A percentile compares a stretch with the other conserved stretches of the same genome.
phyloP scores from a whole-genome alignment of 2,113 vertebrate species.

The Myrmophylax atrothorax region DNA sequence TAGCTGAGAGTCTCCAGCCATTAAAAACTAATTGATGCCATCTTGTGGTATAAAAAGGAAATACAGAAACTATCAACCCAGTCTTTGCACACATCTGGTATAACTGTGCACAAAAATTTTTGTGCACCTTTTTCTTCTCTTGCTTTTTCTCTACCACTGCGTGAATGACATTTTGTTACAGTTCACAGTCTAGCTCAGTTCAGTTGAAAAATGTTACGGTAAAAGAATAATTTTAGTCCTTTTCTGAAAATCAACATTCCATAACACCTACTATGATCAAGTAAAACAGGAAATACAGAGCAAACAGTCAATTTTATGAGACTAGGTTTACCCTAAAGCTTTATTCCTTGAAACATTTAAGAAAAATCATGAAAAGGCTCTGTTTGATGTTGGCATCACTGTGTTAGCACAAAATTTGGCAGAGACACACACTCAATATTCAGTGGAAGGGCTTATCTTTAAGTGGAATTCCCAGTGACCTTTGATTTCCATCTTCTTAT shows the following conservation, averaged over 20 bases:
- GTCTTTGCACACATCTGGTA: background rate
- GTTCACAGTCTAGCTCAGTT: background rate
- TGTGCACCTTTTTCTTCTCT: background rate
- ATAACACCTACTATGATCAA: background rate
- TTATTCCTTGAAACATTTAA: background rate
- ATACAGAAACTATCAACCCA: background rate
- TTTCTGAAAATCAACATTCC: background rate
- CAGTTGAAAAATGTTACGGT: background rate
- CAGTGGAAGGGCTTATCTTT: background rate
- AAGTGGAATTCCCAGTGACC: background rate
- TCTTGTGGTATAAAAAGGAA: conserved; percentile 58
- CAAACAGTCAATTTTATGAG: background rate
- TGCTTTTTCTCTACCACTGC: background rate
- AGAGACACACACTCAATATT: background rate
- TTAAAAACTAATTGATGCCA: conserved; percentile 66
- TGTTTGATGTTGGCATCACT: background rate
- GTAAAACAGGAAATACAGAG: background rate
- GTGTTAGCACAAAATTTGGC: background rate
- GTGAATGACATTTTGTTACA: background rate
- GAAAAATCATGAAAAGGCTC: background rate
- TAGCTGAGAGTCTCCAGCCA: background rate
- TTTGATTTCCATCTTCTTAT: background rate
- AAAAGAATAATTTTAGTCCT: background rate
- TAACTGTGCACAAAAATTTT: background rate
- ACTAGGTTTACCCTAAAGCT: background rate